Evolutionary conservation across 1,140 invertebrate species (phyloP).

Genomic region (Zaprionus kolodkinae): DNA sequence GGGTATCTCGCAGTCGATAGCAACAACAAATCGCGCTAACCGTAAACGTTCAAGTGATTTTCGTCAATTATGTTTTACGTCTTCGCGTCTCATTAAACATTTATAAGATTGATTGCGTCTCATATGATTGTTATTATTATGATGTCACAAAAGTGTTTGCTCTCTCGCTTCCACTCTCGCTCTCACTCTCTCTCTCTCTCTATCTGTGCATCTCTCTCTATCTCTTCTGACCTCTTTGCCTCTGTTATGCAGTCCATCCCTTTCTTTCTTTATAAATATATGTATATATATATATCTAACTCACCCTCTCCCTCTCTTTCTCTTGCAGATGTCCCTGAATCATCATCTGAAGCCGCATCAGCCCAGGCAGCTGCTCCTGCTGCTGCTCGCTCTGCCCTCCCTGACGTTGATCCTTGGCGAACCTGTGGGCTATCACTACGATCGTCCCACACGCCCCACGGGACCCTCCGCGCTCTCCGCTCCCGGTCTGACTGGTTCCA

Average conservation of each 20-base stretch:
- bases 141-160: constrained; percentile 53
- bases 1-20: constrained; percentile 12
- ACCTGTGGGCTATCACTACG: constrained; percentile 67
- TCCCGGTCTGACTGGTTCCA: constrained; percentile 3
- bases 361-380: constrained; percentile 25
- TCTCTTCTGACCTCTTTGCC: background rate
- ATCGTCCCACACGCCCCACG: constrained; percentile 57
- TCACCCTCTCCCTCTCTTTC: background rate
- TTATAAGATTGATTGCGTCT: constrained; percentile 65
- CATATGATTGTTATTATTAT: constrained; percentile 38
- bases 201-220: constrained; percentile 8
- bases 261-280: no score
- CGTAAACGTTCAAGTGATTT: constrained; percentile 55
- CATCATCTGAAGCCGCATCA: constrained; percentile 19
- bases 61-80: constrained; percentile 65
- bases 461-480: constrained; percentile 27
- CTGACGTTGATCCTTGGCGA: constrained; percentile 10
- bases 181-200: background rate
- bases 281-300: no score
- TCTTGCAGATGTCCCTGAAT: constrained; percentile 52
- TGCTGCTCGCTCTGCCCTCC: constrained; percentile 18
- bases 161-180: background rate
- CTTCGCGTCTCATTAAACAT: constrained; percentile 69
- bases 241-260: background rate
- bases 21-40: background rate